Evolutionary conservation across 2,797 vertebrate genomes (phyloP), one percentile per base, ranked within the genome.

Genomic region (Sus cebifrons): DNA sequence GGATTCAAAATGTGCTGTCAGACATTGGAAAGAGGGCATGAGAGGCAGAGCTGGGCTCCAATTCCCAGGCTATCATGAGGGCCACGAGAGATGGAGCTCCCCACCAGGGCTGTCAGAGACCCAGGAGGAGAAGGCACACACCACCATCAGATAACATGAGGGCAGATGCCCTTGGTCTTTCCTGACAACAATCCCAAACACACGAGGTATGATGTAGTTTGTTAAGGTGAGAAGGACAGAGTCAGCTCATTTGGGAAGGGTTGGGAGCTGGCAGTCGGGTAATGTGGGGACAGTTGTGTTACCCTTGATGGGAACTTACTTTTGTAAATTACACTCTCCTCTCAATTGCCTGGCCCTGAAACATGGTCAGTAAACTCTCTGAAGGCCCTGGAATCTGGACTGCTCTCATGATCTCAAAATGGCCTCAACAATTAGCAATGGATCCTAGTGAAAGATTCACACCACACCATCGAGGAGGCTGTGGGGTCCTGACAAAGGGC

Each of bases 71-170:
- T 70, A 18, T 44, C 21, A 29, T 0, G 23, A 74, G 52, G 82
- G 27, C 29, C 27, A 2, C 0, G 23, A 82, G 20, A 70, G 14
- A 25, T 1, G 27, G 18, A 14, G 16, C 6, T 4, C 71, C 64
- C 49, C 44, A 9, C 6, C 10, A 82, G 54, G 21, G 44, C 17
- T 13, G 1, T 14, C 36, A 32, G 32, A 84, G 52, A 15, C 64
- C 16, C 21, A 8, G n/a, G 29, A 92, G 18, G 90, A 0, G 27
- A 58, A 78, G 73, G 40, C 27, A 71, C 2, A 16, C 12, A 21
- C 9, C 12, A 20, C 40, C 7, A 0, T 25, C 4, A 0, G 36
- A 49, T 62, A 17, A 44, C 15, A 1, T 1, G 52, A 60, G 16
- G 29, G 29, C 1, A 60, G 73, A 44, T 2, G 23, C 32, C 25